phyloP scores from a whole-genome alignment of 2,888 invertebrate genomes.

The Siphonodentalium dalli region DNA sequence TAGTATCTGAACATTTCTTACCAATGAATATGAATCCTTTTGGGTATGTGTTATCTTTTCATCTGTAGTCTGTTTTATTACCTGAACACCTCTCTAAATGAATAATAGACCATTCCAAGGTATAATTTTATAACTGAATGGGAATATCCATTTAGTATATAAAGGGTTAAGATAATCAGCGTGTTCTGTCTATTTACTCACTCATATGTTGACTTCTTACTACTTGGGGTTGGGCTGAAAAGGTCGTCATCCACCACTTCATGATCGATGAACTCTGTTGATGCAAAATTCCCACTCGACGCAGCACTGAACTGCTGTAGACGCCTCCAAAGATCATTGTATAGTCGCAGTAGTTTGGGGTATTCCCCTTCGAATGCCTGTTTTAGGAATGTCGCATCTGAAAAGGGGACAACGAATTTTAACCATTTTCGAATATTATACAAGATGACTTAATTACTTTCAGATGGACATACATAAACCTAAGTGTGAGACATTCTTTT shows the following conservation, averaged over 20 bases:
- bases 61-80: no score
- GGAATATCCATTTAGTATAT: no score
- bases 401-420: neutral
- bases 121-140: no score
- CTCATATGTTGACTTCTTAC: slow-evolving; percentile 27
- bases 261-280: slow-evolving; percentile 11
- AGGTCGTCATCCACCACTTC: slow-evolving; percentile 27
- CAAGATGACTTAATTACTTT: neutral
- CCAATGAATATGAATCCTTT: no score
- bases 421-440: neutral
- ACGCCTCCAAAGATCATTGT: slow-evolving; percentile 77
- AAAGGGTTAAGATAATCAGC: no score
- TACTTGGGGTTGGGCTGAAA: slow-evolving; percentile 25
- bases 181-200: slow-evolving; percentile 17
- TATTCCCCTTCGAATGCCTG: slow-evolving; percentile 88
- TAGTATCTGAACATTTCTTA: no score
- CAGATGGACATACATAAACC: neutral
- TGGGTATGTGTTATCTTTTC: no score
- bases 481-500: neutral
- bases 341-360: slow-evolving; percentile 83
- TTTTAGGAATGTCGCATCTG: slow-evolving; percentile 70
- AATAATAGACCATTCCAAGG: no score
- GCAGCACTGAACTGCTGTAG: slow-evolving; percentile 68
- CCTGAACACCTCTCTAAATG: no score
- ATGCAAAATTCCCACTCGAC: slow-evolving; percentile 24